Percentiles rank a stretch among this genome's conserved stretches.
These are phyloP conservation scores for Rhodophaea formosa DNA, from an alignment of 2,888 invertebrate genomes.

Conservation along the genomic window DNA sequence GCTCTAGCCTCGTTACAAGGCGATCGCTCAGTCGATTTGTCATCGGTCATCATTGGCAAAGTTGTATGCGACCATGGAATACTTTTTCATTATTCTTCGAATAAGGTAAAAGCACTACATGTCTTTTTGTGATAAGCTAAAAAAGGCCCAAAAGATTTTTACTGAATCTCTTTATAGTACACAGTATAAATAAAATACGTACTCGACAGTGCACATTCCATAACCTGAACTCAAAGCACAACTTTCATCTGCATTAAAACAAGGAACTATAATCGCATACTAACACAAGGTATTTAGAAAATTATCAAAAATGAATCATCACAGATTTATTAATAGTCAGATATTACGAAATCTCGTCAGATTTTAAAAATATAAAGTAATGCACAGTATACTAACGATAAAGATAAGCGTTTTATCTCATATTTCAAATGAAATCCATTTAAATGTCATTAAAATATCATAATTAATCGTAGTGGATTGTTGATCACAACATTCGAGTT, in stretches of 20 bases:
- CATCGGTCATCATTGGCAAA: too few relatives aligned
- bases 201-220: not conserved
- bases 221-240: not conserved
- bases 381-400: conserved; percentile 12
- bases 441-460: conserved; percentile 1
- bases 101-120: too few relatives aligned
- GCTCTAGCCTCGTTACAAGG: too few relatives aligned
- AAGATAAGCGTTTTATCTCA: conserved; percentile 6
- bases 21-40: too few relatives aligned
- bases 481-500: conserved; percentile 6
- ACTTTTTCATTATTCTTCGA: too few relatives aligned
- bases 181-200: not conserved
- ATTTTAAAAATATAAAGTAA: conserved; percentile 11
- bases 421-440: not conserved
- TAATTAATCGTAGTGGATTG: conserved; percentile 5
- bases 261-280: conserved; percentile 4
- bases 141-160: not conserved
- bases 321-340: conserved; percentile 14
- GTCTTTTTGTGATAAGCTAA: too few relatives aligned
- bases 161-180: conserved; percentile 4
- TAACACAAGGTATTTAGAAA: not conserved
- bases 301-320: conserved; percentile 14
- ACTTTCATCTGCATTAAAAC: conserved; percentile 1
- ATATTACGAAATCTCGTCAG: not conserved
- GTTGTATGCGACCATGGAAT: too few relatives aligned